Conservation (phyloP, 2,888 invertebrate genomes). For the Chironomus riparius region DNA sequence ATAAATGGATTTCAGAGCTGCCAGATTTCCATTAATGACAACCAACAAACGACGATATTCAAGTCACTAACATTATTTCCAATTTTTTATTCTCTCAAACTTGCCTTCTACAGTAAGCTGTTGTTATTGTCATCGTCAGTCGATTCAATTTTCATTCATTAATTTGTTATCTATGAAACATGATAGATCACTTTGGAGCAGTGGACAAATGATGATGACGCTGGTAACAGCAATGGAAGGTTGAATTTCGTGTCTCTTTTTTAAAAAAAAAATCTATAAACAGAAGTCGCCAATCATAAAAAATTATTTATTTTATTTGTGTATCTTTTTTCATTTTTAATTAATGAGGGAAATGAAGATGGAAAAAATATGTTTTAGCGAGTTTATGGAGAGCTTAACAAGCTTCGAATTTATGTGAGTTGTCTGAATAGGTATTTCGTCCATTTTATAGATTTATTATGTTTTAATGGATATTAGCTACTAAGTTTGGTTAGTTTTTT, state of each 20-base stretch:
- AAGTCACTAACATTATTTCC: not conserved
- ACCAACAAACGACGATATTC: not conserved
- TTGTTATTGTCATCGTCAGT: too few species aligned
- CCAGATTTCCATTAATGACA: conserved; percentile 4
- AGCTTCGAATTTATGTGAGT: too few species aligned
- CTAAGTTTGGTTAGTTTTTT: too few species aligned
- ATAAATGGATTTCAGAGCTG: conserved; percentile 18
- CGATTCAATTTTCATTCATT: not conserved
- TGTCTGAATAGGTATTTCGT: too few species aligned
- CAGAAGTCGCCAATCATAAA: conserved; percentile 6
- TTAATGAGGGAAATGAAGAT: conserved; percentile 2
- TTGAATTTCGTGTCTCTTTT: not conserved
- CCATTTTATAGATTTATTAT: too few species aligned
- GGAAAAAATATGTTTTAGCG: not conserved
- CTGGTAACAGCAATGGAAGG: not conserved
- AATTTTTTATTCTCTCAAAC: not conserved
- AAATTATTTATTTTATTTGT: not conserved
- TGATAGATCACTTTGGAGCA: conserved; percentile 15
- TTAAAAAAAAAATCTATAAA: not conserved
- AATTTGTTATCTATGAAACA: conserved; percentile 24
- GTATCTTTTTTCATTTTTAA: not conserved
- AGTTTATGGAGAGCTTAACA: too few species aligned
- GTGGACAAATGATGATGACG: not conserved
- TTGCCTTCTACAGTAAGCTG: not conserved
- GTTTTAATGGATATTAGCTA: too few species aligned